Percentiles rank a stretch among this genome's conserved stretches.
These are phyloP conservation scores for Netelia virgata DNA, from an alignment of 2,888 invertebrate genomes.

Conservation along the genomic window DNA sequence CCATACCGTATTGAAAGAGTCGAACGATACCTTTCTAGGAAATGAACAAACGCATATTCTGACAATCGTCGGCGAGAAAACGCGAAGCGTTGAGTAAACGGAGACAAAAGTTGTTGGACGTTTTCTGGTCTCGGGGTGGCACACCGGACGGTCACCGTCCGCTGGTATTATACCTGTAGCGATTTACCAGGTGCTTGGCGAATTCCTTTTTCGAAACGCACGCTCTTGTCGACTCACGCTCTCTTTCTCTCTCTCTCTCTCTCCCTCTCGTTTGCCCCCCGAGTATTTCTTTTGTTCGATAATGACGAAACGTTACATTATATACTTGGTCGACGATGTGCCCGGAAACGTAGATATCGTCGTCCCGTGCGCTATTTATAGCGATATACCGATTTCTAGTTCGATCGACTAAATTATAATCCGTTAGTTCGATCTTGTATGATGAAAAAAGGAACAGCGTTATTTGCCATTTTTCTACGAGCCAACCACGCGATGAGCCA, in stretches of 20 bases:
- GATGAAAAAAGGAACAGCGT: too few relatives aligned
- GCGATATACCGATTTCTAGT: too few relatives aligned
- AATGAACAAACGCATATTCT: not conserved
- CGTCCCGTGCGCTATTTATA: conserved; percentile 1
- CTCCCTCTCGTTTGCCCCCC: not conserved
- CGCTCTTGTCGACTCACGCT: not conserved
- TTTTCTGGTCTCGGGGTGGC: not conserved
- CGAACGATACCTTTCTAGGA: not conserved
- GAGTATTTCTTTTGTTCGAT: conserved; percentile 61
- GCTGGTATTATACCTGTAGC: conserved; percentile 12
- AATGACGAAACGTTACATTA: conserved; percentile 21
- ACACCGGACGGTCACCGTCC: not conserved
- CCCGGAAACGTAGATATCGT: conserved; percentile 30
- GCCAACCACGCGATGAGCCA: too few relatives aligned
- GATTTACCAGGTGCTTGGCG: conserved; percentile 57
- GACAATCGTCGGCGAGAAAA: not conserved
- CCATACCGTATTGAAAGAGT: not conserved
- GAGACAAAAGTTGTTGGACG: not conserved
- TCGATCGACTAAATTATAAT: too few relatives aligned
- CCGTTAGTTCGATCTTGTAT: too few relatives aligned
- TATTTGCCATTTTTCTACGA: too few relatives aligned
- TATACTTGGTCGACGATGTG: not conserved
- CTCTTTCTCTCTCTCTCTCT: not conserved
- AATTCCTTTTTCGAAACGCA: conserved; percentile 64
- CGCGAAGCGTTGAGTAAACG: conserved; percentile 12